Conservation (phyloP, 2,888 invertebrate species). For the Melieria omissa region DNA sequence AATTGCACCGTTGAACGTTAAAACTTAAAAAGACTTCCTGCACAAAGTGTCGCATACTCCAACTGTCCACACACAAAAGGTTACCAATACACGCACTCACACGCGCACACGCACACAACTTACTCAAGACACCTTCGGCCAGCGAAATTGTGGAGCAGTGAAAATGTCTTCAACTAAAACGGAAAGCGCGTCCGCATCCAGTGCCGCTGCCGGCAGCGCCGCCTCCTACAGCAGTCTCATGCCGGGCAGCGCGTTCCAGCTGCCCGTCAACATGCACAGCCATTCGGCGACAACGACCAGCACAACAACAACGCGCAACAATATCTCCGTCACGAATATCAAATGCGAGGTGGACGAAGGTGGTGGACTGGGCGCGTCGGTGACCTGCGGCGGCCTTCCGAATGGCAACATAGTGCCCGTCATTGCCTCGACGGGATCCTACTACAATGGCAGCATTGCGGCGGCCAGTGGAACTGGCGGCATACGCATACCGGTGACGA, state of each 20-base stretch:
- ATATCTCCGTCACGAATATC: constrained; percentile 85
- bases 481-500: constrained; percentile 56
- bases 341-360: constrained; percentile 68
- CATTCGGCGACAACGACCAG: constrained; percentile 48
- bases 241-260: constrained; percentile 38
- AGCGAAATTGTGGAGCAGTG: constrained; percentile 8
- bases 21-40: constrained; percentile 43
- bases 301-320: constrained; percentile 55
- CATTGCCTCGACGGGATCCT: constrained; percentile 50
- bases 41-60: constrained; percentile 41
- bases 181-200: constrained; percentile 39
- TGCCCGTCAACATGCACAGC: constrained; percentile 46
- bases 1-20: constrained; percentile 49
- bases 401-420: constrained; percentile 61
- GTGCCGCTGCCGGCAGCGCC: constrained; percentile 7
- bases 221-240: constrained; percentile 33
- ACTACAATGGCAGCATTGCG: constrained; percentile 50
- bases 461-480: constrained; percentile 45
- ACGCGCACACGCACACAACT: constrained; percentile 26
- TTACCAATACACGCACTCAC: constrained; percentile 29
- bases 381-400: constrained; percentile 30
- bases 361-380: constrained; percentile 44
- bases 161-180: constrained; percentile 49
- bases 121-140: background rate
- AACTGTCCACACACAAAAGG: constrained; percentile 32